Conservation (phyloP, 2,888 invertebrate genomes). For the Pseudeuparius sepicola region DNA sequence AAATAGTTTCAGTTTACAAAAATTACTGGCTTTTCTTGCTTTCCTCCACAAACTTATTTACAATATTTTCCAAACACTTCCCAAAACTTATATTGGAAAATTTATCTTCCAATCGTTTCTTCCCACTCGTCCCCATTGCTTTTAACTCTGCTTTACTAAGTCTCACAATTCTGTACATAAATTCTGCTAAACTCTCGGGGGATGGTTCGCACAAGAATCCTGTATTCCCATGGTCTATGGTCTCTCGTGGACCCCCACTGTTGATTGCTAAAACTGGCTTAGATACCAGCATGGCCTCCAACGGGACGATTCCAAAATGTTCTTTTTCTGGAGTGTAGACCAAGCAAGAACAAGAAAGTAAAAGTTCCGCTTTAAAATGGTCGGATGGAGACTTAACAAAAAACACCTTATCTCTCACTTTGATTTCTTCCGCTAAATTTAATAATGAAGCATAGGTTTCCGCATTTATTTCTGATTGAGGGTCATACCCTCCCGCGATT, state of each 20-base stretch:
- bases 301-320: constrained; percentile 98
- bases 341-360: constrained; percentile 65
- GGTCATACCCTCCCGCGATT: constrained; percentile 95
- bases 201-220: constrained; percentile 69
- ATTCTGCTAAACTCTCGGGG: constrained; percentile 62
- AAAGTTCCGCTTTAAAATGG: constrained; percentile 67
- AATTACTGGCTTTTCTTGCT: constrained; percentile 19
- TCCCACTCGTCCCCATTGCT: constrained; percentile 67
- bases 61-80: constrained; percentile 50
- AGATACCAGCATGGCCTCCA: constrained; percentile 93
- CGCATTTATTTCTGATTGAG: constrained; percentile 76
- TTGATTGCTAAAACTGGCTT: constrained; percentile 93
- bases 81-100: constrained; percentile 81
- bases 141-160: constrained; percentile 42
- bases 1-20: too few species aligned
- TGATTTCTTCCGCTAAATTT: constrained; percentile 51
- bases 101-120: constrained; percentile 60
- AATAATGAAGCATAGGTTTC: constrained; percentile 72
- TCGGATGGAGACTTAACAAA: constrained; percentile 86
- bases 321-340: constrained; percentile 95
- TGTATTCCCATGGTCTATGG: constrained; percentile 68
- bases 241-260: constrained; percentile 93
- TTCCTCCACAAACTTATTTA: constrained; percentile 36
- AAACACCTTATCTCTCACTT: constrained; percentile 61
- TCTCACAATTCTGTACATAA: constrained; percentile 59